Evolutionary conservation across 2,888 invertebrate genomes (phyloP).

Genomic region (Drosophila vallismaia): DNA sequence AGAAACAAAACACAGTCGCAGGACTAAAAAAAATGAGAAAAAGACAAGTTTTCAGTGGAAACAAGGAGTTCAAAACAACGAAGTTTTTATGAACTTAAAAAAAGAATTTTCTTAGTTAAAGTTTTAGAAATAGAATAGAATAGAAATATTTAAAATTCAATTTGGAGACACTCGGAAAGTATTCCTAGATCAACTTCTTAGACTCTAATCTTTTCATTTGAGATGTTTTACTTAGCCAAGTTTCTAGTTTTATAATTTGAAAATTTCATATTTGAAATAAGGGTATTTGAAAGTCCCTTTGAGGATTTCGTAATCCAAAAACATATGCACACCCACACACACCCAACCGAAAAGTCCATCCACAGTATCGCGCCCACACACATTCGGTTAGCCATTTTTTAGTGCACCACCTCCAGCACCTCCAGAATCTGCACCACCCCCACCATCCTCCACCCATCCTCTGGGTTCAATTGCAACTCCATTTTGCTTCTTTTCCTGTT

Average conservation of each 20-base stretch:
- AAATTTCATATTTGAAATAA: too few relatives aligned
- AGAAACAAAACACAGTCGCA: slow-evolving; percentile 9
- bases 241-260: too few relatives aligned
- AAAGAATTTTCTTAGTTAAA: not conserved
- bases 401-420: slow-evolving; percentile 40
- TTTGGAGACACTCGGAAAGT: too few relatives aligned
- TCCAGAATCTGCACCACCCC: not conserved
- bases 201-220: too few relatives aligned
- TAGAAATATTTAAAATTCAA: not conserved
- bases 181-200: too few relatives aligned
- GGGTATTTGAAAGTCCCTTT: not conserved
- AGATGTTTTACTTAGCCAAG: too few relatives aligned
- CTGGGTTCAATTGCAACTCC: slow-evolving; percentile 39
- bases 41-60: too few relatives aligned
- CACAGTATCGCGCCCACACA: slow-evolving; percentile 73
- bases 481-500: slow-evolving; percentile 15
- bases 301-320: not conserved
- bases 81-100: not conserved
- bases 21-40: slow-evolving; percentile 13
- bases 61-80: slow-evolving; percentile 1
- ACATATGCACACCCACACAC: slow-evolving; percentile 29
- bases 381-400: slow-evolving; percentile 77
- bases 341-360: slow-evolving; percentile 39
- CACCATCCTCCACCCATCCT: not conserved
- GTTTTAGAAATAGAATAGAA: not conserved